A percentile compares a stretch with the other conserved stretches of the same genome.
These are phyloP conservation scores for Xanthorhoe designata DNA, from an alignment of 2,888 invertebrate genomes.

Conservation along the genomic window DNA sequence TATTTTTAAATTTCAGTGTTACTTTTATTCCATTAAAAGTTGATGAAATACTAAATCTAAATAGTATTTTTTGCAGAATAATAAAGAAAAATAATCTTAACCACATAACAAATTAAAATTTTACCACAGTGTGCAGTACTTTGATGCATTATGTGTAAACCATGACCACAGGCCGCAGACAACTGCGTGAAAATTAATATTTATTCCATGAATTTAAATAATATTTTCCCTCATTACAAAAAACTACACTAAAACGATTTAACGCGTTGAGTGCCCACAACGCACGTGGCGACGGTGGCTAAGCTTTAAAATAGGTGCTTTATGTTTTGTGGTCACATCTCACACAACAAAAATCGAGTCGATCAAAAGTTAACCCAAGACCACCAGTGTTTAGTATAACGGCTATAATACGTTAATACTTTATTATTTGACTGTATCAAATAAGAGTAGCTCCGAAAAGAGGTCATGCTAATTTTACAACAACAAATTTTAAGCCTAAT, in stretches of 20 bases:
- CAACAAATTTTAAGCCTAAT: background rate
- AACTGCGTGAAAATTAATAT: slow-evolving; percentile 1
- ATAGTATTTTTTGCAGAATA: background rate
- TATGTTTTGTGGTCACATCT: too few species aligned
- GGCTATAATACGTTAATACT: background rate
- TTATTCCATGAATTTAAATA: background rate
- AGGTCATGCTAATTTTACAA: background rate
- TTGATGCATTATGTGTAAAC: slow-evolving; percentile 1
- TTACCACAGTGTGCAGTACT: background rate
- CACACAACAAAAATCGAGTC: too few species aligned
- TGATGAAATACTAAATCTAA: too few species aligned
- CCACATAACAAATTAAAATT: background rate
- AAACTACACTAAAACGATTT: background rate
- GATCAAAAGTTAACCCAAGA: background rate
- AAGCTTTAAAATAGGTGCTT: too few species aligned
- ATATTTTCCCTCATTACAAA: background rate
- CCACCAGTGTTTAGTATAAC: background rate
- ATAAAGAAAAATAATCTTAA: background rate
- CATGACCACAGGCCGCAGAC: slow-evolving; percentile 1
- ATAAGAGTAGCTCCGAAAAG: background rate
- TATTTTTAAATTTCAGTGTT: too few species aligned
- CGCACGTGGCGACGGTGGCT: too few species aligned
- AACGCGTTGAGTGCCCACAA: too few species aligned
- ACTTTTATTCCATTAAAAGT: too few species aligned
- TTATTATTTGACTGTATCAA: slow-evolving; percentile 3